A percentile compares a stretch with the other conserved stretches of the same genome.
phyloP scores from a whole-genome alignment of 2,888 invertebrate genomes.

The Sarcophaga subvicina region DNA sequence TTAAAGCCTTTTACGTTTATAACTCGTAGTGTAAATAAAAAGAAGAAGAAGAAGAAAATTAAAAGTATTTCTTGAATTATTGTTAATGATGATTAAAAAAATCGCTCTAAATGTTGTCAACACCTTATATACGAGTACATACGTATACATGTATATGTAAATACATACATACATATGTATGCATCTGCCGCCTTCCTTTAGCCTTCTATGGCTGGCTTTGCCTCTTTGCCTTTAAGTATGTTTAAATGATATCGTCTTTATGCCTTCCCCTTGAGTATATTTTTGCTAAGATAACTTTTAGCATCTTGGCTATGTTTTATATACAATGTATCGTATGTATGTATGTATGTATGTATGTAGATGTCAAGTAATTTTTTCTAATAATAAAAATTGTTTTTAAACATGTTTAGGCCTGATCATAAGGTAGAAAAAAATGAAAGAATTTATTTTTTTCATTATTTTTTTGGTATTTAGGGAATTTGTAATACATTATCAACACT shows the following conservation, averaged over 20 bases:
- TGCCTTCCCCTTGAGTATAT: constrained; percentile 46
- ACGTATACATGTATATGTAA: too few species aligned
- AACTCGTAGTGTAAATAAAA: not conserved
- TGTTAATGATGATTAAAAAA: constrained; percentile 80
- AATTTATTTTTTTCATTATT: constrained; percentile 43
- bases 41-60: constrained; percentile 70
- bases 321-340: not conserved
- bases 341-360: constrained; percentile 4
- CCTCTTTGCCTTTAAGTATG: not conserved
- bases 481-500: constrained; percentile 5
- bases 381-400: constrained; percentile 68
- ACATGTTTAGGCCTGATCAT: constrained; percentile 50
- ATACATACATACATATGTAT: too few species aligned
- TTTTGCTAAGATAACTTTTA: constrained; percentile 29
- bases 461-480: constrained; percentile 64
- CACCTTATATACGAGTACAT: constrained; percentile 43
- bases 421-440: constrained; percentile 29
- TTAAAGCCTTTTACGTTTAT: constrained; percentile 69
- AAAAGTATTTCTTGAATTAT: constrained; percentile 80
- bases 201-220: not conserved
- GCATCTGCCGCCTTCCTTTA: not conserved
- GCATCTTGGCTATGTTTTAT: not conserved
- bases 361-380: constrained; percentile 68
- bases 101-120: constrained; percentile 62
- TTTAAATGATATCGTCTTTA: not conserved